Evolutionary conservation across 2,113 vertebrate species (phyloP).

Genomic region (Chelonoidis abingdonii): DNA sequence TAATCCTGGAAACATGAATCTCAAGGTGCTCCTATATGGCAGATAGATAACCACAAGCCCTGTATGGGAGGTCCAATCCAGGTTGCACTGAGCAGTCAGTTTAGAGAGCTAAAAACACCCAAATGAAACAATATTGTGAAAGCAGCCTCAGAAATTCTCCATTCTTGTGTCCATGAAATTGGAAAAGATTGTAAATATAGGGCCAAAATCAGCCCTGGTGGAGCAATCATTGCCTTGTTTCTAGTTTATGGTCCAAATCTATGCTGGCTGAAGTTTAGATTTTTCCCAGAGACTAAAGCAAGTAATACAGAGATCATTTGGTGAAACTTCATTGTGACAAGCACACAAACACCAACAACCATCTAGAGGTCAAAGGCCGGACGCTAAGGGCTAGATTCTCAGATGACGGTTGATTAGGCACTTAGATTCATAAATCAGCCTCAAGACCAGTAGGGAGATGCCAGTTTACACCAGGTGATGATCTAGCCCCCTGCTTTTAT

Average conservation of each 20-base stretch:
- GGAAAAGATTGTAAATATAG: background rate
- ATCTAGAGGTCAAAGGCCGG: background rate
- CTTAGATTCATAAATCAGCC: background rate
- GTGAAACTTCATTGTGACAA: background rate
- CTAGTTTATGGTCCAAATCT: accelerated
- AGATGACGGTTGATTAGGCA: background rate
- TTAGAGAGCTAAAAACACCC: background rate
- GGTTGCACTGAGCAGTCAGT: background rate
- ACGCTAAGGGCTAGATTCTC: background rate
- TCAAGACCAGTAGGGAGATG: background rate
- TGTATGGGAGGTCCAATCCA: background rate
- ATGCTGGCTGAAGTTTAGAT: background rate
- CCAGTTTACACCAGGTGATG: background rate
- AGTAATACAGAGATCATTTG: background rate
- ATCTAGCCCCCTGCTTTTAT: background rate
- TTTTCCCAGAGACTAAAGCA: background rate
- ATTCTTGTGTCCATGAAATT: background rate
- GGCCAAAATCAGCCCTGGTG: background rate
- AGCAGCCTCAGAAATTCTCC: background rate
- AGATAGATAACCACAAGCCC: background rate
- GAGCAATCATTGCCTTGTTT: background rate
- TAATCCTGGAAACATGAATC: background rate
- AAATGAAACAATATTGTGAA: background rate
- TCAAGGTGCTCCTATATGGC: background rate
- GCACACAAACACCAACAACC: background rate